phyloP scores from a whole-genome alignment of 2,888 invertebrate genomes.

The Cerastis rubricosa region DNA sequence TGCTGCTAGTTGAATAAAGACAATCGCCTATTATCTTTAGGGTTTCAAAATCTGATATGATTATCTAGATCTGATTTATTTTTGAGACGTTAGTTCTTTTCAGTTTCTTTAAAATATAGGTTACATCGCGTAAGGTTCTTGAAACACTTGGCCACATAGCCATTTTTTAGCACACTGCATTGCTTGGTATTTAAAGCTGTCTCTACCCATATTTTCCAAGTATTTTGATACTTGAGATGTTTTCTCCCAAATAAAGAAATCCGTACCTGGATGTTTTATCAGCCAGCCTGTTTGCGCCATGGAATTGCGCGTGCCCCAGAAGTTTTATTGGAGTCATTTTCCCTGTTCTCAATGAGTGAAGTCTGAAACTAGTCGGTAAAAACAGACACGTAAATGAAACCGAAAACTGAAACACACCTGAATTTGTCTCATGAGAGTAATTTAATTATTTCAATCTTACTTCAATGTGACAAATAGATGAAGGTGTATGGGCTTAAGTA shows the following conservation, averaged over 20 bases:
- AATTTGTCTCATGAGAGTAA: background rate
- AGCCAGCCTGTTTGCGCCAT: conserved; percentile 76
- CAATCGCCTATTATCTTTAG: background rate
- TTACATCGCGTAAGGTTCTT: background rate
- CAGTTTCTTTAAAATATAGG: background rate
- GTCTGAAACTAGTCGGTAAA: background rate
- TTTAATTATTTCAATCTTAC: background rate
- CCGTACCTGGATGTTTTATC: conserved; percentile 73
- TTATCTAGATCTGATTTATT: background rate
- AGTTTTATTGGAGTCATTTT: conserved; percentile 69
- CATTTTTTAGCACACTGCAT: background rate
- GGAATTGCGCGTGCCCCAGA: conserved; percentile 76
- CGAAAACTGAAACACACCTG: background rate
- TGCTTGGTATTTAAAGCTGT: background rate
- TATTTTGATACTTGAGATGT: too few species aligned
- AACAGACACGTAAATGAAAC: background rate
- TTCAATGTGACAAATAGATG: background rate
- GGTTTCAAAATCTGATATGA: background rate
- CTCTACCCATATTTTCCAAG: background rate
- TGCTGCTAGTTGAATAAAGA: background rate
- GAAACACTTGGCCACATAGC: background rate
- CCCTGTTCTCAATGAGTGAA: background rate
- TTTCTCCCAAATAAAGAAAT: background rate
- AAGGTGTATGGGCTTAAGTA: background rate
- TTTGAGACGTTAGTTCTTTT: background rate